Base-by-base conservation (phyloP, 2,888 invertebrate genomes). In the Zaprionus obscuricornis region DNA sequence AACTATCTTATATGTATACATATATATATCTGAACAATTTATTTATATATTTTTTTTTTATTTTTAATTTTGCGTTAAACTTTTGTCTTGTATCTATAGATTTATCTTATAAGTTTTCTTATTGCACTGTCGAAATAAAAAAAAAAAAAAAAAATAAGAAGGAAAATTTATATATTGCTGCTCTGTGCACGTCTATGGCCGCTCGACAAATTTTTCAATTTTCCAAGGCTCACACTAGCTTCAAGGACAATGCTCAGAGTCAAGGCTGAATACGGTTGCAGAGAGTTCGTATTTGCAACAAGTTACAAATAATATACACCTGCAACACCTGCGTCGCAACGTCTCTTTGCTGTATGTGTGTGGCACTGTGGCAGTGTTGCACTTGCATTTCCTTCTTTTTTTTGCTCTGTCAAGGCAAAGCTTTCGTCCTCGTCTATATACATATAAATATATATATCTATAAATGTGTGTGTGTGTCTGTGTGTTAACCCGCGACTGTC, bases 191-290 rank as follows among this genome's bases (percentile, higher is more conserved):
- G 22, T 7, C 4, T 22, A 5, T 22, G 22, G 60, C 10, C 8
- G 66, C 58, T 66, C 58, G 37, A 76, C 74, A 59, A 59, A 69
- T 74, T 74, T 82, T 81, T 59, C 62, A 82, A 82, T 77, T 70
- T 74, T 42, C 42, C 71, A 57, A 74, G 70, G 56, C 49, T 50
- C 37, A 34, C 37, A 36, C 45, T 58, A 11, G 31, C 24, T 26
- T 42, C 84, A 79, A 83, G 84, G 76, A 79, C 81, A 63, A 17
- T 27, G 31, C 58, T 59, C 75, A 82, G 71, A 72, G 76, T 79
- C 84, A 76, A 76, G 84, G 76, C 46, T 52, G 58, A 20, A 3
- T 57, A 49, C 40, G 62, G 49, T 50, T 60, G 71, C 55, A 59
- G 46, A 7, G 3, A 36, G 50, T 66, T 29, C 37, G 54, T 56